Evolutionary conservation across 2,888 invertebrate species (phyloP).

Genomic region (Eupithecia subfuscata): DNA sequence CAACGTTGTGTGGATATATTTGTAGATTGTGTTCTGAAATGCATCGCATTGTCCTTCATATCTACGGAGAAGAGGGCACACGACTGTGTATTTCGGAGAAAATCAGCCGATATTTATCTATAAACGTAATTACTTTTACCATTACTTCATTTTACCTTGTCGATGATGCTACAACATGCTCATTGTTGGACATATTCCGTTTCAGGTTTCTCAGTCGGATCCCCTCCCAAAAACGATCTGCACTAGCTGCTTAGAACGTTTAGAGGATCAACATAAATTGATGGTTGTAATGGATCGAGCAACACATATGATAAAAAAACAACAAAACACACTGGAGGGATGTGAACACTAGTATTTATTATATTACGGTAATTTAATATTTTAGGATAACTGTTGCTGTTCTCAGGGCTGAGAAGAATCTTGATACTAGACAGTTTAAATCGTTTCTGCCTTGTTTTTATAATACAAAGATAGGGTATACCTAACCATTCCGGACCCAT

Average conservation of each 20-base stretch:
- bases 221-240: slow-evolving; percentile 89
- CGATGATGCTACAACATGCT: background rate
- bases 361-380: background rate
- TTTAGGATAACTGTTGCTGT: background rate
- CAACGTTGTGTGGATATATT: slow-evolving; percentile 92
- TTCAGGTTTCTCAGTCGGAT: slow-evolving; percentile 85
- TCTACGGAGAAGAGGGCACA: slow-evolving; percentile 91
- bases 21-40: slow-evolving; percentile 94
- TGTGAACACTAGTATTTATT: slow-evolving; percentile 33
- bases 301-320: slow-evolving; percentile 44
- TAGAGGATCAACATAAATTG: slow-evolving; percentile 83
- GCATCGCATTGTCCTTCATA: slow-evolving; percentile 92
- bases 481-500: too few relatives aligned
- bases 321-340: slow-evolving; percentile 54
- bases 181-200: background rate
- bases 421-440: background rate
- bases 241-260: slow-evolving; percentile 83
- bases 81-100: slow-evolving; percentile 90
- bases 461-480: background rate
- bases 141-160: background rate
- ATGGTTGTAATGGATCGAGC: slow-evolving; percentile 78
- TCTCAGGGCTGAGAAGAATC: background rate
- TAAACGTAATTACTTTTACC: slow-evolving; percentile 84
- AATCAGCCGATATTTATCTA: slow-evolving; percentile 91
- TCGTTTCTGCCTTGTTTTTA: background rate